Evolutionary conservation across 2,797 vertebrate genomes (phyloP), one percentile per base, ranked within the genome.

Genomic region (Tadarida brasiliensis): DNA sequence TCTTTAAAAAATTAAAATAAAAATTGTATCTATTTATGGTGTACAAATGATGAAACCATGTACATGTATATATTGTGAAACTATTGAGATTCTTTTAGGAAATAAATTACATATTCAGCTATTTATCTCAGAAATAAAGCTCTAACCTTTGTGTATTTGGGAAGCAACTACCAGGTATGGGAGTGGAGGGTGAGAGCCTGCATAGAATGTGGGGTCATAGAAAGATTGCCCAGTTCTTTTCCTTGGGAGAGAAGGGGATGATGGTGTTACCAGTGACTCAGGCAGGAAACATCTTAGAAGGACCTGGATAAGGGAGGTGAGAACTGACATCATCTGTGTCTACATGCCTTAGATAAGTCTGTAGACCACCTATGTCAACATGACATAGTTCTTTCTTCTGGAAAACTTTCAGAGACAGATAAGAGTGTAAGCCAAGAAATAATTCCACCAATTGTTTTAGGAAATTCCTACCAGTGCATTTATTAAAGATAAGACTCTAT

Each of bases 71-170:
- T 6, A 61, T 20, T 56, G 30, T 35, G 5, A 57, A 73, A 87
- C 8, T 56, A 63, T 4, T 77, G 3, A 26, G 47, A 83, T 30
- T 87, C 30, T 54, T 56, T 49, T 49, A 47, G 47, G 30, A 70
- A 33, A 77, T 26, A 84, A 71, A n/a, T 71, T 63, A 28, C 20
- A 39, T 15, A 71, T 49, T 63, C 19, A 33, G 16, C 63, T 77
- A 33, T 71, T 86, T 90, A 59, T 65, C 78, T 88, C 78, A 65
- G 71, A 87, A 91, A 87, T 39, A 39, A 67, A 84, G 88, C 20
- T 71, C 49, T 39, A 49, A 91, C 44, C 2, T 78, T 88, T 57
- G 6, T 39, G n/a, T 24, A 57, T 49, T 39, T 77, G 47, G 33
- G 33, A 56, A 54, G 30, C n/a, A 77, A 20, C 7, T 70, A n/a